phyloP scores from a whole-genome alignment of 1,140 invertebrate species.

The Lordiphosa collinella region DNA sequence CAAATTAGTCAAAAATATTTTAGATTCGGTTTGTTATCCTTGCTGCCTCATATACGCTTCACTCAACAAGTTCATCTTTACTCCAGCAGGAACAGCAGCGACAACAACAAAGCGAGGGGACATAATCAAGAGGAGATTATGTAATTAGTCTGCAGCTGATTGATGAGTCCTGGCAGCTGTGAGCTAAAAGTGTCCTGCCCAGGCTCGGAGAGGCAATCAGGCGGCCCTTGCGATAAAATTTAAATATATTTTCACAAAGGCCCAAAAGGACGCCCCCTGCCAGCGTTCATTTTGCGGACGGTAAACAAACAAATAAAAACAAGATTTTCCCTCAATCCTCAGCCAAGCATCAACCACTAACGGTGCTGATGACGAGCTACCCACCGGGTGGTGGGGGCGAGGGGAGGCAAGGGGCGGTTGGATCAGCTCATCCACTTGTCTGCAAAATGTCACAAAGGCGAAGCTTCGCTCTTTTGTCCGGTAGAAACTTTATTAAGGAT shows the following conservation, averaged over 20 bases:
- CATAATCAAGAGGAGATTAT: conserved; percentile 79
- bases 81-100: conserved; percentile 10
- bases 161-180: conserved; percentile 76
- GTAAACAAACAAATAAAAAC: conserved; percentile 78
- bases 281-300: conserved; percentile 74
- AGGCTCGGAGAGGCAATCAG: conserved; percentile 49
- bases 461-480: conserved; percentile 50
- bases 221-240: conserved; percentile 66
- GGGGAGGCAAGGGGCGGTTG: conserved; percentile 11
- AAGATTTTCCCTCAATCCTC: conserved; percentile 49
- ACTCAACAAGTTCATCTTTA: conserved; percentile 43
- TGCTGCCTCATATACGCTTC: neutral
- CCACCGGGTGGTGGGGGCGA: neutral
- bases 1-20: too few species aligned
- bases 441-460: conserved; percentile 73
- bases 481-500: conserved; percentile 77
- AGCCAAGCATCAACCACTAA: conserved; percentile 61
- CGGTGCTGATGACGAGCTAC: conserved; percentile 36
- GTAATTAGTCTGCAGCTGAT: conserved; percentile 80
- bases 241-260: conserved; percentile 64
- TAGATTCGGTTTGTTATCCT: too few species aligned
- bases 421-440: conserved; percentile 63
- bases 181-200: conserved; percentile 41
- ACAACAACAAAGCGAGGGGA: conserved; percentile 26
- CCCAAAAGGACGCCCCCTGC: conserved; percentile 19